phyloP scores from a whole-genome alignment of 1,140 invertebrate genomes.

The Drosophila punjabiensis region DNA sequence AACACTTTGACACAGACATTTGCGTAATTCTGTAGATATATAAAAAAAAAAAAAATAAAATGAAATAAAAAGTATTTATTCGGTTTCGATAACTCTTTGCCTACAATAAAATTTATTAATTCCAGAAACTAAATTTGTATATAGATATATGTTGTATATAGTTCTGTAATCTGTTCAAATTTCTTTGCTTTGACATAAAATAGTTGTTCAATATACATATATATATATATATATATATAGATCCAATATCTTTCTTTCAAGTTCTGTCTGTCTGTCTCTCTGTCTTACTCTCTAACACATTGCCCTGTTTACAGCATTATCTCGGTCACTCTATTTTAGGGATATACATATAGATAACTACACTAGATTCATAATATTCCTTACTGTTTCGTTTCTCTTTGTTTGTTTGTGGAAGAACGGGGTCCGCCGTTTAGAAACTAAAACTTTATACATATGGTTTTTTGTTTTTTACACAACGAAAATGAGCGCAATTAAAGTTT shows the following conservation, averaged over 20 bases:
- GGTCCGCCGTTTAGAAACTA: slow-evolving; percentile 53
- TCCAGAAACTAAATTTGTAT: slow-evolving; percentile 81
- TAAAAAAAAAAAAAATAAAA: neutral
- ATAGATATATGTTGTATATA: slow-evolving; percentile 79
- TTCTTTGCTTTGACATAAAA: slow-evolving; percentile 62
- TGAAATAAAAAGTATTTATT: slow-evolving; percentile 14
- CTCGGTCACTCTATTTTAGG: slow-evolving; percentile 54
- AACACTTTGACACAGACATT: neutral
- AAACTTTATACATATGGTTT: slow-evolving; percentile 71
- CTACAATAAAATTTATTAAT: slow-evolving; percentile 84
- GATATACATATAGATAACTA: slow-evolving; percentile 60
- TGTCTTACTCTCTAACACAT: slow-evolving; percentile 60
- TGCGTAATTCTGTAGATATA: neutral
- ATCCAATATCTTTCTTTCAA: slow-evolving; percentile 44
- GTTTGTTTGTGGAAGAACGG: slow-evolving; percentile 55
- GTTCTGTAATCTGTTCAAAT: slow-evolving; percentile 60
- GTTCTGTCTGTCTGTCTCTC: slow-evolving; percentile 47
- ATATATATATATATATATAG: slow-evolving; percentile 43
- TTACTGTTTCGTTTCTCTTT: slow-evolving; percentile 39
- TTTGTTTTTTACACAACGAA: slow-evolving; percentile 51
- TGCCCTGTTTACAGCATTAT: slow-evolving; percentile 69
- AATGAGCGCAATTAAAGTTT: slow-evolving; percentile 32
- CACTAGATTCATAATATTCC: slow-evolving; percentile 57
- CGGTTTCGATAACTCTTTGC: slow-evolving; percentile 48
- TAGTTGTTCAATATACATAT: slow-evolving; percentile 54